These are phyloP conservation scores for Gambelia wislizenii DNA, from an alignment of 2,797 vertebrate species.

Conservation along the genomic window DNA sequence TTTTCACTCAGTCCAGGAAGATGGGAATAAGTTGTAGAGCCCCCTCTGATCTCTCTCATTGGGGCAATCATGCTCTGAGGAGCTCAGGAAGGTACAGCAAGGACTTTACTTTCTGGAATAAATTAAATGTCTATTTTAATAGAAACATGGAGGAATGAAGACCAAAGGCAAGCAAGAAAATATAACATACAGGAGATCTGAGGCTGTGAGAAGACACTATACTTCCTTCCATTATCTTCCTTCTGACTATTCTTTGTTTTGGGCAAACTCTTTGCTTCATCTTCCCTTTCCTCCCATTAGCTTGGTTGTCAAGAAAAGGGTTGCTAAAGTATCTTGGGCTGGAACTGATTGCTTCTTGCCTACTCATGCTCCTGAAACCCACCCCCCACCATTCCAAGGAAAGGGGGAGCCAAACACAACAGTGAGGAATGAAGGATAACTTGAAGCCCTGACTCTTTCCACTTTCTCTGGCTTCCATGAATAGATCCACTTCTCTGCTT, in stretches of 20 bases:
- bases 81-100: background rate
- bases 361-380: background rate
- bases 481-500: no score
- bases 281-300: background rate
- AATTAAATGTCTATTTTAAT: background rate
- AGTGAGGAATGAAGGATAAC: no score
- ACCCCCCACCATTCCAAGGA: background rate
- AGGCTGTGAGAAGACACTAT: background rate
- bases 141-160: background rate
- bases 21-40: no score
- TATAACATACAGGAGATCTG: background rate
- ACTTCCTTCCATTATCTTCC: background rate
- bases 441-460: no score
- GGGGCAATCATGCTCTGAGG: background rate
- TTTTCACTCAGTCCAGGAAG: background rate
- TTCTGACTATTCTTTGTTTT: background rate
- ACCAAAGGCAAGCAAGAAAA: background rate
- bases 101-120: background rate
- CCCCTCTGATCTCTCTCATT: background rate
- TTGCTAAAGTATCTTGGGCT: background rate
- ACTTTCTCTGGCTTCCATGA: no score
- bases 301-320: background rate
- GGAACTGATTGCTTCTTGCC: background rate
- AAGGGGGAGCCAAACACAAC: background rate
- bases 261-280: no score